These are phyloP conservation scores for Troides oblongomaculatus DNA, from an alignment of 2,888 invertebrate species.

Conservation along the genomic window DNA sequence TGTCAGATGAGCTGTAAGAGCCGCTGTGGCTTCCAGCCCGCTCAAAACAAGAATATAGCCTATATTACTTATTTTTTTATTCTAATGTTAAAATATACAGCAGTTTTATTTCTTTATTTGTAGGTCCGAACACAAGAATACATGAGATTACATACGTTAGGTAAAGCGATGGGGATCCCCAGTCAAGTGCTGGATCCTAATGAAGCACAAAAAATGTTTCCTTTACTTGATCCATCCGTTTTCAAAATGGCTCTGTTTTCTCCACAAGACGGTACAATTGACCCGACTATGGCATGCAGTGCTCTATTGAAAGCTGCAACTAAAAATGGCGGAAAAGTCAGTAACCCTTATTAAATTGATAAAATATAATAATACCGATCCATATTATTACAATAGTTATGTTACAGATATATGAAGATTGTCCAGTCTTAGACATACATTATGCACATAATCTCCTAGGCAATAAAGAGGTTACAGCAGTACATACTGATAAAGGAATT, in stretches of 20 bases:
- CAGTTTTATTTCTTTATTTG: constrained; percentile 23
- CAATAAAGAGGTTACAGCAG: constrained; percentile 85
- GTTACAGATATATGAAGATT: constrained; percentile 85
- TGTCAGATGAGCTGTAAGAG: too few species aligned
- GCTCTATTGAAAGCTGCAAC: constrained; percentile 87
- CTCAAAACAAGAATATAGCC: too few species aligned
- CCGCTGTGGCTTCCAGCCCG: too few species aligned
- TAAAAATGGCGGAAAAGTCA: constrained; percentile 85
- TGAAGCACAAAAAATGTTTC: constrained; percentile 88
- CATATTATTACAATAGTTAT: not conserved
- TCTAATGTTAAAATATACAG: too few species aligned
- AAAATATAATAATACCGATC: not conserved
- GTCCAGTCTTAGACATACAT: constrained; percentile 85
- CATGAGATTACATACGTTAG: constrained; percentile 88
- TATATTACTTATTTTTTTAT: too few species aligned
- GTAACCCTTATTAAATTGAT: constrained; percentile 16
- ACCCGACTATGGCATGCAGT: constrained; percentile 89
- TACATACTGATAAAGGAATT: constrained; percentile 86
- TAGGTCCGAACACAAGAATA: constrained; percentile 91
- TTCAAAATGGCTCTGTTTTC: constrained; percentile 89
- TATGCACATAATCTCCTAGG: constrained; percentile 83
- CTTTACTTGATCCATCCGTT: constrained; percentile 86
- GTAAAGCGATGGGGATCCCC: constrained; percentile 88
- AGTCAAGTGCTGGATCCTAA: constrained; percentile 85
- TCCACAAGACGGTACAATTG: constrained; percentile 90